Base-by-base conservation (phyloP, 92 coral and sea anemone species). In the Micromussa lordhowensis region DNA sequence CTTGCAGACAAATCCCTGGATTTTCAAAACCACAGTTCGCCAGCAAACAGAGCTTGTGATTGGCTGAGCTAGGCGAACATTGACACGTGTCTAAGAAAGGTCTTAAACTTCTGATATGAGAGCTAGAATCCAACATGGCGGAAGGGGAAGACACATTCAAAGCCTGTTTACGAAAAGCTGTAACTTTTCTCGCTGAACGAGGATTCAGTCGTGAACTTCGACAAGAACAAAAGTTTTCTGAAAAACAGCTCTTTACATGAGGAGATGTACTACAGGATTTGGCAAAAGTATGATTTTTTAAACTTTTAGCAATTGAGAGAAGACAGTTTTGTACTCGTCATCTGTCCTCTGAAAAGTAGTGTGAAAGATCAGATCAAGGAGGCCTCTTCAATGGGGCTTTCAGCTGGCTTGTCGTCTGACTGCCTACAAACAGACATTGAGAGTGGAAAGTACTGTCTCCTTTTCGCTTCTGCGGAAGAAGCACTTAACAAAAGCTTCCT, bases 251-350 rank as follows among this genome's bases (percentile, higher is more conserved):
- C n/a, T 82, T 66, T 35, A 66, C 76, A 54, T 61, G 86, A 68
- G 86, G 86, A 68, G 86, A 82, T 82, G 34, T 82, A 64, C 77
- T 68, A 75, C 83, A 63, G 88, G 88, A 70, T 85, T 85, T 85
- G 88, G 88, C 26, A 73, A 85, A 85, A 85, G 88, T 55, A 55
- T 70, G 83, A 85, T 85, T 70, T 85, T 73, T 49, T 55, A n/a
- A 76, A 76, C 88, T 68, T 53, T 68, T 68, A 82, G 77, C 77
- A 82, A 61, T 68, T 72, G 66, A 72, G 66, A 35, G 83, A 79
- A 68, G 48, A 79, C 83, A 68, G 55, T 79, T 35, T 68, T 82
- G 36, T 82, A 59, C 77, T 82, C 66, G 86, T 82, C 22, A 72
- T 82, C 19, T 82, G 79, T 72, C 86, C 86, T 44, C 49, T 82